Conservation (phyloP, 2,113 vertebrate genomes). For the Bubo blakistoni region DNA sequence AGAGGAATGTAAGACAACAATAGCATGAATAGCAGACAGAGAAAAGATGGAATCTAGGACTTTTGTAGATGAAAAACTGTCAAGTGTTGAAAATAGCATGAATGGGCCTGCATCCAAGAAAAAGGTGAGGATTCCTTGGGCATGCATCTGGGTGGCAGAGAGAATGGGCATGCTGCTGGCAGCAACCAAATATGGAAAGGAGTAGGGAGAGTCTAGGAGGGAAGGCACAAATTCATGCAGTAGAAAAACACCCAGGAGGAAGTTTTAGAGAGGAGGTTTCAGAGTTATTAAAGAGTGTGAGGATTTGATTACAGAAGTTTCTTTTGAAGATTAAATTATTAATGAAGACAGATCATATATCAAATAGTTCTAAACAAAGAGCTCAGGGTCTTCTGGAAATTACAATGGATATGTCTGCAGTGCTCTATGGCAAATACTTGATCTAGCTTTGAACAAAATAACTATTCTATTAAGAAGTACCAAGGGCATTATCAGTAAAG, state of each 20-base stretch:
- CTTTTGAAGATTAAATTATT: not conserved
- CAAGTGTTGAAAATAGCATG: not conserved
- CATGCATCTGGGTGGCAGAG: not conserved
- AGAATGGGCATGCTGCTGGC: not conserved
- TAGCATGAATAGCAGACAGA: not conserved
- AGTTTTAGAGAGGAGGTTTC: not conserved
- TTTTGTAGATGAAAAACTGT: not conserved
- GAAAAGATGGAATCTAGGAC: not conserved
- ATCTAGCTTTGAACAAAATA: not conserved
- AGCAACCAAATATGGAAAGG: not conserved
- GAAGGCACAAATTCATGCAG: not conserved
- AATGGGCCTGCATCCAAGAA: not conserved
- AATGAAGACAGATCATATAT: not conserved
- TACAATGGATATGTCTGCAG: not conserved
- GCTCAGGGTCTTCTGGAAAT: not conserved
- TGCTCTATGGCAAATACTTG: not conserved
- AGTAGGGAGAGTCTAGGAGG: not conserved
- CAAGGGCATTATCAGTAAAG: not conserved
- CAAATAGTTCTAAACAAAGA: not conserved
- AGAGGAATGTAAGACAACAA: not conserved
- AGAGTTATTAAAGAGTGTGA: not conserved
- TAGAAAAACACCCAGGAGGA: not conserved
- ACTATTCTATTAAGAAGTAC: not conserved
- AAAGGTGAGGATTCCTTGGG: not conserved
- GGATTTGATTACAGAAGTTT: not conserved